A percentile compares a stretch with the other conserved stretches of the same genome.
Evolutionary conservation across 1,140 invertebrate genomes (phyloP).

Genomic region (Goniozus legneri): DNA sequence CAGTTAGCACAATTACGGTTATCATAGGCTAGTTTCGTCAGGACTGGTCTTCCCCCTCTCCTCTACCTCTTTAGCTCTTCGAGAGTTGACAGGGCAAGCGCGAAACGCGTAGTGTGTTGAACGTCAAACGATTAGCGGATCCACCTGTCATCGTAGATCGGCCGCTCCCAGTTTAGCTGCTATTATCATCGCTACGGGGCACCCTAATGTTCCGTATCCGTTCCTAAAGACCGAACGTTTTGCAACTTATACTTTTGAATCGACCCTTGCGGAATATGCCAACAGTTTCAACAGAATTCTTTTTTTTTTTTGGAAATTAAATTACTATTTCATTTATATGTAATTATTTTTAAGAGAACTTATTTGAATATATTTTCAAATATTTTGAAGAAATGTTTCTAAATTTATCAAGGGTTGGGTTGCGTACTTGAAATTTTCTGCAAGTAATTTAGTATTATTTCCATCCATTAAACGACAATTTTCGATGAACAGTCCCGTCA

Average conservation of each 20-base stretch:
- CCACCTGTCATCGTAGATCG: conserved; percentile 47
- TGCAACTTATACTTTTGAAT: background rate
- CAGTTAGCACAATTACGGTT: conserved; percentile 48
- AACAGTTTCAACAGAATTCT: no score
- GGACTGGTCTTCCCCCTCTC: background rate
- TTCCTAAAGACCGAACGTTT: conserved; percentile 16
- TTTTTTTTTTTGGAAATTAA: no score
- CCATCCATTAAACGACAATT: no score
- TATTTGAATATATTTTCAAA: no score
- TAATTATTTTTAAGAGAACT: no score
- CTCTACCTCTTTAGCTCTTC: background rate
- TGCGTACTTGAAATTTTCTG: no score
- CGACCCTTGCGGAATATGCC: conserved; percentile 15
- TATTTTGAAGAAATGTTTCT: no score
- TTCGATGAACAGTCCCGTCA: no score
- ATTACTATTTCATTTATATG: no score
- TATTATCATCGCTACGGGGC: conserved; percentile 45
- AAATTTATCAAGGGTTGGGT: no score
- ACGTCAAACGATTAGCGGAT: conserved; percentile 46
- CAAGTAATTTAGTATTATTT: no score
- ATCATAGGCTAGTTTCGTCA: conserved; percentile 40
- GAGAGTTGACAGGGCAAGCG: background rate
- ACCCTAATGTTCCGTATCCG: conserved; percentile 44
- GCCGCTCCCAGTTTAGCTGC: conserved; percentile 37
- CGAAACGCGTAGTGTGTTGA: conserved; percentile 1